A percentile compares a stretch with the other conserved stretches of the same genome.
Evolutionary conservation across 2,888 invertebrate species (phyloP).

Genomic region (Deilephila porcellus): DNA sequence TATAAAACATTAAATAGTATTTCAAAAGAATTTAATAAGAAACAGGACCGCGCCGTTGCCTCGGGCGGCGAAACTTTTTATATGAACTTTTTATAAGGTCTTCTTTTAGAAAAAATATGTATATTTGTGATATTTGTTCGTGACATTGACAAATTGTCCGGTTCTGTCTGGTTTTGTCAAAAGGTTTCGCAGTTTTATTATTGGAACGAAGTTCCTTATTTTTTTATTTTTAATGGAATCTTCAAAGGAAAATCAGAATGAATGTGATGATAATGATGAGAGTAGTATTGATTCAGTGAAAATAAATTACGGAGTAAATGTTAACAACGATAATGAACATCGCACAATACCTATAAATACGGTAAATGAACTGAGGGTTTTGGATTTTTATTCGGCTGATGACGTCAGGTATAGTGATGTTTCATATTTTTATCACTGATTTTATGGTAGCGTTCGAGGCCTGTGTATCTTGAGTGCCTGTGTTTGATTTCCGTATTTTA

Average conservation of each 20-base stretch:
- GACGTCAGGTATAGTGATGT: slow-evolving; percentile 55
- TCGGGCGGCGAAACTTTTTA: slow-evolving; percentile 12
- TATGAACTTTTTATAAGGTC: slow-evolving; percentile 13
- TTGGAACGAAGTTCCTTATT: too few species aligned
- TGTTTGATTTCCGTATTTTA: too few species aligned
- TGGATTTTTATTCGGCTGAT: slow-evolving; percentile 65
- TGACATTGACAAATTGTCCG: slow-evolving; percentile 28
- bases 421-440: too few species aligned
- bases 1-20: slow-evolving; percentile 19
- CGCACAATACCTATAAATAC: background rate
- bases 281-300: background rate
- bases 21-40: slow-evolving; percentile 25
- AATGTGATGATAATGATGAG: background rate
- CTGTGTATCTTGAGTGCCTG: too few species aligned
- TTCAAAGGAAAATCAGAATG: background rate
- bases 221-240: slow-evolving; percentile 24
- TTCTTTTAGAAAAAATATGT: slow-evolving; percentile 19
- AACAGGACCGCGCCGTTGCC: slow-evolving; percentile 6
- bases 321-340: background rate
- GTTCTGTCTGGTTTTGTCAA: slow-evolving; percentile 11
- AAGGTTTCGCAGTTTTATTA: slow-evolving; percentile 18
- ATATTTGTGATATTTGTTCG: slow-evolving; percentile 3
- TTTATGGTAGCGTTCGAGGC: too few species aligned
- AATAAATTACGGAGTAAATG: background rate
- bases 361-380: slow-evolving; percentile 37